These are phyloP conservation scores for Drosophila takahashii DNA, from an alignment of 1,140 invertebrate genomes.

Conservation along the genomic window DNA sequence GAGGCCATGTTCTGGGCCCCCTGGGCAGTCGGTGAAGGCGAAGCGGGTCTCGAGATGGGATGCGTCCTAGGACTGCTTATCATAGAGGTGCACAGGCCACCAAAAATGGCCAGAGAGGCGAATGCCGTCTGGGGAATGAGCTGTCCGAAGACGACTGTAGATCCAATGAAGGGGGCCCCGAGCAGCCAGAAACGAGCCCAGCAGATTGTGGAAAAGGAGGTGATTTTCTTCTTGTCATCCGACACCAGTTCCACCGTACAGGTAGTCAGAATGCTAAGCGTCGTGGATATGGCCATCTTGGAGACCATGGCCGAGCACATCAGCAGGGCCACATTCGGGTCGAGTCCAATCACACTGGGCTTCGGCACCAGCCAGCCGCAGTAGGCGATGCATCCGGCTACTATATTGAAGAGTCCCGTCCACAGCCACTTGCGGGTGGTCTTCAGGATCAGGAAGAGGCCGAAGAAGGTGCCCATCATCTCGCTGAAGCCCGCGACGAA, in stretches of 20 bases:
- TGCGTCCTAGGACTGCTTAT: conserved; percentile 81
- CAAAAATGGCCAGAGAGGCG: conserved; percentile 73
- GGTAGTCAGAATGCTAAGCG: conserved; percentile 82
- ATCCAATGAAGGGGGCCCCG: conserved; percentile 81
- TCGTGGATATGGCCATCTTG: conserved; percentile 80
- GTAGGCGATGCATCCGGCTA: conserved; percentile 78
- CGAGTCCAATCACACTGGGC: conserved; percentile 56
- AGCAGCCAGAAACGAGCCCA: conserved; percentile 84
- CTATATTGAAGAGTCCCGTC: conserved; percentile 79
- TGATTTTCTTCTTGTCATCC: conserved; percentile 77
- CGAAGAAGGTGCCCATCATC: conserved; percentile 84
- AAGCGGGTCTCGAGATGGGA: conserved; percentile 56
- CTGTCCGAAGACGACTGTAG: conserved; percentile 76
- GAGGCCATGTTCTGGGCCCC: conserved; percentile 67
- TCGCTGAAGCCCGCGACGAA: conserved; percentile 81
- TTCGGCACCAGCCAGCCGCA: conserved; percentile 80
- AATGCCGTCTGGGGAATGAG: conserved; percentile 79
- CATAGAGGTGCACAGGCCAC: conserved; percentile 71
- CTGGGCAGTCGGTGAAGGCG: conserved; percentile 49
- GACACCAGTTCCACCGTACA: conserved; percentile 80
- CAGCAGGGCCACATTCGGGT: conserved; percentile 72
- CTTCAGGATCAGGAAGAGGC: conserved; percentile 79
- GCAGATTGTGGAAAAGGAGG: conserved; percentile 80
- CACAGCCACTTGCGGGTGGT: conserved; percentile 80
- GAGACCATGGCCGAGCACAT: conserved; percentile 84